Evolutionary conservation across 2,797 vertebrate species (phyloP).

Genomic region (Sternarchorhynchus goeldii): DNA sequence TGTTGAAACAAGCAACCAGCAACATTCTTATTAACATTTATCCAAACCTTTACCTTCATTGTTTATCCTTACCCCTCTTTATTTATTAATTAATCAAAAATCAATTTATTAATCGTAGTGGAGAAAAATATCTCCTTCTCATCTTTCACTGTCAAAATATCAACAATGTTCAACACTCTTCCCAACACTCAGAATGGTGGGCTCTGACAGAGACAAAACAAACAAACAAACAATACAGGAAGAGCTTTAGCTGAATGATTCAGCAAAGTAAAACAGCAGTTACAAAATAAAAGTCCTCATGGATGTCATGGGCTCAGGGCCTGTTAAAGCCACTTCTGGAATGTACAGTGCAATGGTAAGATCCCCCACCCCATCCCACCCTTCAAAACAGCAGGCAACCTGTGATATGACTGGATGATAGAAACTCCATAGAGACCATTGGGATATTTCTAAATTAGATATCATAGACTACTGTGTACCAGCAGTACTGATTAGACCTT

Average conservation of each 20-base stretch:
- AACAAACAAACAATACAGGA: too few relatives aligned
- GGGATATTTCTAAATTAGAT: too few relatives aligned
- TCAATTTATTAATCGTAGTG: not conserved
- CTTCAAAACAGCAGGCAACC: constrained; percentile 57
- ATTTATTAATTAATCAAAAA: not conserved
- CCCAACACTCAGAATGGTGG: not conserved
- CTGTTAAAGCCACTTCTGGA: constrained; percentile 44
- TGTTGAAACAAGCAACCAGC: too few relatives aligned
- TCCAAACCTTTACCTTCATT: too few relatives aligned
- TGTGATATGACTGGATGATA: constrained; percentile 43
- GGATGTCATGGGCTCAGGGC: not conserved
- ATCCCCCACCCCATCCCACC: constrained; percentile 21
- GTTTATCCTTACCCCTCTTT: too few relatives aligned
- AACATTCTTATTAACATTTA: too few relatives aligned
- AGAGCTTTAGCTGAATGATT: too few relatives aligned
- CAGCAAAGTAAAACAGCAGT: not conserved
- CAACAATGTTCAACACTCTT: not conserved
- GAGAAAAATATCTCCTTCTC: not conserved
- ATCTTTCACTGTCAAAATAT: not conserved
- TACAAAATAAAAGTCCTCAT: not conserved
- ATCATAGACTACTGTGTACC: not conserved
- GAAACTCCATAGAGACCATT: constrained; percentile 11
- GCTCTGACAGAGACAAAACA: not conserved
- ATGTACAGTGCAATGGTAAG: constrained; percentile 50
- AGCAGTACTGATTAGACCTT: not conserved